Evolutionary conservation across 2,888 invertebrate genomes (phyloP), one percentile per base, ranked within the genome.

Genomic region (Aradus depressus): DNA sequence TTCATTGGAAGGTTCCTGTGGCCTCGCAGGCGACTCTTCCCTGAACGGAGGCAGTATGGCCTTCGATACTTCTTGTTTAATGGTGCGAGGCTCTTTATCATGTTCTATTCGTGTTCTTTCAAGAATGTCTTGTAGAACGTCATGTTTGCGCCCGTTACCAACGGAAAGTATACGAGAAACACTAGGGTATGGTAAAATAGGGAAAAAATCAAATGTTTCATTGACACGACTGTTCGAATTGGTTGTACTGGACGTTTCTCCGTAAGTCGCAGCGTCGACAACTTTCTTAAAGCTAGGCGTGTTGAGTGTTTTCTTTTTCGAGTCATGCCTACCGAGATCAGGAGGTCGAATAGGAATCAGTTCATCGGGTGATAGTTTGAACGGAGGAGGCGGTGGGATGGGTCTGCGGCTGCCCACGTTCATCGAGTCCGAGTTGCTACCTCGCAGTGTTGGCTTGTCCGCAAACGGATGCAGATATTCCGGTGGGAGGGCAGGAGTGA

Each of bases 381-480:
- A 58, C 62, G 84, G 83, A 54, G 85, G 71, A 0, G 87, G 87
- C 14, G 86, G 86, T 14, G 86, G 86, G 59, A 85, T 80, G 0
- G 86, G 86, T 58, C 87, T 74, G 57, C 85, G 71, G 65, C 81
- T 82, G 59, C 76, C 77, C 63, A 79, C 80, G 61, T 73, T 74
- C 44, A 44, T 69, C 68, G 48, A 51, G 37, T 78, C 77, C 28
- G 75, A 74, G 60, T 77, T 76, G n/a, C 77, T 73, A 61, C 84
- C 84, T 62, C 88, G 75, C 53, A 89, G 71, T 41, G 88, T 89
- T 45, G 88, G 88, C 67, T 86, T 88, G 65, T 88, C 86, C n/a
- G 86, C 86, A 64, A 88, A 88, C 1, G 88, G 87, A 70, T 86
- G 85, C 55, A 80, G 76, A 65, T 84, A 85, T 67, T 86, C 86